These are phyloP conservation scores for Dendrolimus pini DNA, from an alignment of 2,888 invertebrate genomes.

Conservation along the genomic window DNA sequence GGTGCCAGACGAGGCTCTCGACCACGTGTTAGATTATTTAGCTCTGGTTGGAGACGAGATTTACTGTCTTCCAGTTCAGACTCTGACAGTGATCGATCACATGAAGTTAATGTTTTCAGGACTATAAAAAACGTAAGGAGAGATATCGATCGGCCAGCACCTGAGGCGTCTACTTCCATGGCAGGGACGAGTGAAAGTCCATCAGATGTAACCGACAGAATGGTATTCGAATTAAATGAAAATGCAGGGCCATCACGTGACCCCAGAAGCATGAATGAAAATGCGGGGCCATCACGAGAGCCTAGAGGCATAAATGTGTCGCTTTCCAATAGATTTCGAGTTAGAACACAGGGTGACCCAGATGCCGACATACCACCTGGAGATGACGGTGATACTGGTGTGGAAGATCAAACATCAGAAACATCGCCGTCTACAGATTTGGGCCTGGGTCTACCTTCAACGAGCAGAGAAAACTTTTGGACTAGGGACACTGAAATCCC, in stretches of 20 bases:
- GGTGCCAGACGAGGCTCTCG: constrained; percentile 16
- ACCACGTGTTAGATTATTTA: constrained; percentile 37
- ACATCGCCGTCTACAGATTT: constrained; percentile 15
- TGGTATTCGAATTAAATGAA: constrained; percentile 38
- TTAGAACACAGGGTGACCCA: constrained; percentile 34
- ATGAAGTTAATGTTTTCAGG: constrained; percentile 60
- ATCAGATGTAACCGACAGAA: constrained; percentile 33
- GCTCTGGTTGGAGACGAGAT: constrained; percentile 35
- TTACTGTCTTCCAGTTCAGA: constrained; percentile 56
- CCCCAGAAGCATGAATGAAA: constrained; percentile 23
- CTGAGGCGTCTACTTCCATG: constrained; percentile 7
- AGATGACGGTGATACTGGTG: neutral
- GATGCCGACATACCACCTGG: neutral
- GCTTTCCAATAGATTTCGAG: constrained; percentile 47
- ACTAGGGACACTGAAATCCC: constrained; percentile 36
- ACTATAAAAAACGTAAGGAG: constrained; percentile 46
- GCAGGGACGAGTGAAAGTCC: constrained; percentile 12
- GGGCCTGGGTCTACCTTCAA: constrained; percentile 37
- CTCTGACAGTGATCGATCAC: constrained; percentile 57
- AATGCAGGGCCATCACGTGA: constrained; percentile 21
- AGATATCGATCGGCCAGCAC: constrained; percentile 16
- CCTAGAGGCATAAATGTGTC: constrained; percentile 36
- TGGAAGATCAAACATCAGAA: neutral
- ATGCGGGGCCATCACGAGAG: constrained; percentile 21
- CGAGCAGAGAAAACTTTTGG: constrained; percentile 52